A percentile compares a stretch with the other conserved stretches of the same genome.
These are phyloP conservation scores for Diplodus sargus DNA, from an alignment of 2,797 vertebrate species.

Conservation along the genomic window DNA sequence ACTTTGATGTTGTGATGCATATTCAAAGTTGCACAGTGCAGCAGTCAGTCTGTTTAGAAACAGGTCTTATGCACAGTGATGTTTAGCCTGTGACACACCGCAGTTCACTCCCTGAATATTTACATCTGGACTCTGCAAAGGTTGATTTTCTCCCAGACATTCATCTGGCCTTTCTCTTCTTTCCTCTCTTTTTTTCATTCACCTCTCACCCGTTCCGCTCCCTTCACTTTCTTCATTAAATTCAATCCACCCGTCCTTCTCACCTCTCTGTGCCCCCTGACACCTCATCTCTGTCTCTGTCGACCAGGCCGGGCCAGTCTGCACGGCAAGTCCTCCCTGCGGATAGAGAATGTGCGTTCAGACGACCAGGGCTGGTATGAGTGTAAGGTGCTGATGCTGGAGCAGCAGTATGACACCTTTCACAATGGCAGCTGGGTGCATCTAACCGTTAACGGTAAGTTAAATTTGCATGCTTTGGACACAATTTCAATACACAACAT, in stretches of 20 bases:
- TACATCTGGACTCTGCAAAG: constrained; percentile 35
- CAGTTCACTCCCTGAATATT: constrained; percentile 37
- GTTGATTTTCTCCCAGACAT: constrained; percentile 48
- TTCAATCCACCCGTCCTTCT: constrained; percentile 21
- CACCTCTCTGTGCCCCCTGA: constrained; percentile 36
- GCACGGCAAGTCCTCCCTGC: constrained; percentile 95
- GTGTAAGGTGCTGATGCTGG: constrained; percentile 98
- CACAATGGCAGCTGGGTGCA: constrained; percentile 99
- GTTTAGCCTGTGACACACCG: constrained; percentile 21
- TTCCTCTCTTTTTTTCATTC: constrained; percentile 29
- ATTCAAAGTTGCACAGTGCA: background rate
- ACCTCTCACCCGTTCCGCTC: constrained; percentile 21
- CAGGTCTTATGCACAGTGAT: constrained; percentile 21
- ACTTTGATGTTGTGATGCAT: constrained; percentile 34
- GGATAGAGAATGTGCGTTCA: constrained; percentile 93
- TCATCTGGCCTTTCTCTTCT: constrained; percentile 27
- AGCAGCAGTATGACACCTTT: constrained; percentile 98
- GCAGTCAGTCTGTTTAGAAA: constrained; percentile 24
- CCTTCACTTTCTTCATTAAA: constrained; percentile 44
- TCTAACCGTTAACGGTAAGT: constrained; percentile 95
- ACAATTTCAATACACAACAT: too few species aligned
- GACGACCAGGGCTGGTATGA: constrained; percentile 99
- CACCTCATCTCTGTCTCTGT: constrained; percentile 23
- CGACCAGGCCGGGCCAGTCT: constrained; percentile 92
- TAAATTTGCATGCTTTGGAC: too few species aligned